These are phyloP conservation scores for Sarcophaga rosellei DNA, from an alignment of 2,888 invertebrate species.

Conservation along the genomic window DNA sequence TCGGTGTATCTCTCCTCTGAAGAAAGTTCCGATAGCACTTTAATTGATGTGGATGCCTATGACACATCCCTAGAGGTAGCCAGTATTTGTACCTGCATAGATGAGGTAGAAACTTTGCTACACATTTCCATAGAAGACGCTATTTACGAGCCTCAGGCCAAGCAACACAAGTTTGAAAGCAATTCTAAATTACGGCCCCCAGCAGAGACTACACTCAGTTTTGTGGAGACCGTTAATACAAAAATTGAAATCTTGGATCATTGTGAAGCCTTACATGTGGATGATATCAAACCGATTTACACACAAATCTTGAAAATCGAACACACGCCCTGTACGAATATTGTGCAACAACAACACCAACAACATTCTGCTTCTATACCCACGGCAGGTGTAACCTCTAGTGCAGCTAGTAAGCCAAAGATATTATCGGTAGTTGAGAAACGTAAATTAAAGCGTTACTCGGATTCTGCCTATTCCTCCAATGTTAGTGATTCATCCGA, in stretches of 20 bases:
- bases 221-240: conserved; percentile 58
- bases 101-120: conserved; percentile 72
- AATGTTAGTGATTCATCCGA: conserved; percentile 65
- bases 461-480: conserved; percentile 70
- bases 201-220: not conserved
- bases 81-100: conserved; percentile 59
- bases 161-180: conserved; percentile 70
- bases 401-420: conserved; percentile 83
- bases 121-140: conserved; percentile 80
- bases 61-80: conserved; percentile 72
- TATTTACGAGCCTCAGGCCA: conserved; percentile 75
- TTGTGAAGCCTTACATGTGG: conserved; percentile 9
- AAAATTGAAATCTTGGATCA: conserved; percentile 63
- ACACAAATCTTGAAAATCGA: conserved; percentile 76
- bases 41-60: conserved; percentile 75
- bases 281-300: conserved; percentile 70
- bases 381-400: conserved; percentile 71
- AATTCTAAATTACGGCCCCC: conserved; percentile 27
- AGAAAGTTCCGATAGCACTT: conserved; percentile 79
- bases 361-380: conserved; percentile 25
- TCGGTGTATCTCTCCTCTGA: conserved; percentile 81
- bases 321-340: conserved; percentile 65
- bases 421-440: conserved; percentile 82
- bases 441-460: conserved; percentile 76
- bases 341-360: conserved; percentile 39